Evolutionary conservation across 2,113 vertebrate species (phyloP), one percentile per base, ranked within the genome.

Genomic region (Machaerirhynchus nigripectus): DNA sequence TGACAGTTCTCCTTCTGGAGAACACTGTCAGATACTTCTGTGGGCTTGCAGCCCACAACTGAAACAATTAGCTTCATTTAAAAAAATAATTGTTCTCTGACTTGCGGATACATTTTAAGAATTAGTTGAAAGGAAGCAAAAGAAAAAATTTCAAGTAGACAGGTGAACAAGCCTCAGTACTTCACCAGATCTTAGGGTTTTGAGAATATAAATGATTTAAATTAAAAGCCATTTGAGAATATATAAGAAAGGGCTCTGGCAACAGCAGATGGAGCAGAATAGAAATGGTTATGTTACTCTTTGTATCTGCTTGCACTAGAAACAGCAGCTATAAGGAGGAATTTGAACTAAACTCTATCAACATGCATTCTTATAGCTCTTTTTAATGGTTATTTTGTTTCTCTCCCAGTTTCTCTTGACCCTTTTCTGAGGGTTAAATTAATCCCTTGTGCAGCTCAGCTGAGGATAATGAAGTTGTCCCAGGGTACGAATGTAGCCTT

Each of bases 381-480:
- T 81, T 49, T 40, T 95, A 92, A 89, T 90, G 53, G 9, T 40
- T 55, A 40, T 90, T 90, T 71, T 59, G 23, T 67, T 91, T 59
- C 57, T 82, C 74, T 82, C 57, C 44, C 40, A 46, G 59, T 52
- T 94, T 96, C 68, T 83, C 79, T 64, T 93, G 75, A 93, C 85
- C 61, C 79, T 90, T 90, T 92, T 71, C 83, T 78, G 47, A 63
- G 79, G 76, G 85, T 94, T 94, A 95, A 84, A 96, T 96, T 89
- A 96, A 76, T 92, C 76, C 90, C 85, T 84, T 63, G 85, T 71
- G 55, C 71, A 71, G 68, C 82, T 90, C 50, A 88, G 79, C 79
- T 94, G 87, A 92, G 88, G 75, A 86, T 96, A 94, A 95, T 94
- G 87, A 91, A 94, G 68, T 77, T 86, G 74, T 81, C 64, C 37